Base-by-base conservation (phyloP, 2,888 invertebrate species). In the Parascotia fuliginaria region DNA sequence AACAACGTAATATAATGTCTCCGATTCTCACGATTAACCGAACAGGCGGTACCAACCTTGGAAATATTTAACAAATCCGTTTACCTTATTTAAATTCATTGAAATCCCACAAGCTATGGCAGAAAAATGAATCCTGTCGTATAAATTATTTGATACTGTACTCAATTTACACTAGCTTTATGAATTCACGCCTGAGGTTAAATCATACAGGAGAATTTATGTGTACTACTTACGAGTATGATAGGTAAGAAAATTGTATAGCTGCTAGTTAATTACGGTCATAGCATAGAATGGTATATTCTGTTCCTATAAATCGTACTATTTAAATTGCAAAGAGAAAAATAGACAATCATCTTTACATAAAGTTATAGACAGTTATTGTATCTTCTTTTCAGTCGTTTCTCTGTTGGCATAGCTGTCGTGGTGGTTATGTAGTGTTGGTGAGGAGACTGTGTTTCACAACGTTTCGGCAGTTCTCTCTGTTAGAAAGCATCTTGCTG, bases 61-160 rank as follows among this genome's bases (percentile, higher is more conserved):
- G 45, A 37, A 60, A 58, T 51, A 56, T 45, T 61, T 56, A 55
- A 55, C 65, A 70, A 78, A 79, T 76, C 73, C 74, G 65, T 7
- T 76, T 70, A 77, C 70, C 68, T 56, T 75, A 77, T 77, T 75
- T 74, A 73, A 71, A 74, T 67, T 58, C 65, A 64, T 63, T 73
- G 73, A 75, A 79, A 77, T 74, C 61, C 61, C 42, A 65, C 61
- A 65, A 67, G 61, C 58, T 50, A 39, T 47, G 47, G 41, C 52
- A 60, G 58, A 65, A 65, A 66, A 65, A 70, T 65, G 41, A 59
- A 64, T 49, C 32, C 13, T 53, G 37, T 49, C 42, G 38, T 46
- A 55, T 66, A 67, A 59, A 55, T 61, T 60, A 49, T 51, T 40
- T 27, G 55, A 60, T 55, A 51, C 31, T 14, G 39, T 9, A 28